Percentiles rank a stretch among this genome's conserved stretches.
Evolutionary conservation across 2,888 invertebrate genomes (phyloP).

Genomic region (Platycheirus albimanus): DNA sequence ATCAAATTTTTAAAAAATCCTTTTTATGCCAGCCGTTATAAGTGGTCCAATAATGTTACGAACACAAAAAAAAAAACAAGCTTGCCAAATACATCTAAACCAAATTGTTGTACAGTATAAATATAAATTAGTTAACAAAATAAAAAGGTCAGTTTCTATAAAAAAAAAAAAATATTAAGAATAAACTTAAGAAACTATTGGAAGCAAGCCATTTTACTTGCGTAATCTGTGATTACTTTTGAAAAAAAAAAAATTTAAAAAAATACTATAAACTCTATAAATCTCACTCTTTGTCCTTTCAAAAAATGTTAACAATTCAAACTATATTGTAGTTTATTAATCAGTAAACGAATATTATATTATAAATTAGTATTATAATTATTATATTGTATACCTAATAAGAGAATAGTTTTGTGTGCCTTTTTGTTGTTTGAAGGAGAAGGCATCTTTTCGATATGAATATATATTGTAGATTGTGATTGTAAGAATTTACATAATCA

Average conservation of each 20-base stretch:
- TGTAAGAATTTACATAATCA: not conserved
- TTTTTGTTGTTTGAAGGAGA: conserved; percentile 30
- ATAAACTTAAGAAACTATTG: too few relatives aligned
- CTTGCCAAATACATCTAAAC: conserved; percentile 63
- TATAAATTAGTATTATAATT: too few relatives aligned
- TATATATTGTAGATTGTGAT: conserved; percentile 18
- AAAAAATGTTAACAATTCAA: conserved; percentile 44
- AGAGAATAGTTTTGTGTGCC: conserved; percentile 31
- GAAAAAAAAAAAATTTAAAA: conserved; percentile 28
- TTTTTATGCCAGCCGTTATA: conserved; percentile 10
- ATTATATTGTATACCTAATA: conserved; percentile 28
- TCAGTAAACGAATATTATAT: conserved; percentile 26
- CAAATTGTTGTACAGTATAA: conserved; percentile 63
- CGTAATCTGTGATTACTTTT: conserved; percentile 67
- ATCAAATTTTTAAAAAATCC: too few relatives aligned
- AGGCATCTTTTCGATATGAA: conserved; percentile 21
- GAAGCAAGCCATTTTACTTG: conserved; percentile 48
- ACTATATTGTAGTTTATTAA: not conserved
- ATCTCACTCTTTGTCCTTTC: conserved; percentile 18
- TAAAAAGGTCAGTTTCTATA: conserved; percentile 29
- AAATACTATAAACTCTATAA: conserved; percentile 19
- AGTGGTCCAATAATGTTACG: conserved; percentile 52
- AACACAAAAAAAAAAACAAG: conserved; percentile 27
- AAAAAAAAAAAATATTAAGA: too few relatives aligned
- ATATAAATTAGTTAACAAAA: conserved; percentile 25